Evolutionary conservation across 2,113 vertebrate species (phyloP).

Genomic region (Catharus minimus): DNA sequence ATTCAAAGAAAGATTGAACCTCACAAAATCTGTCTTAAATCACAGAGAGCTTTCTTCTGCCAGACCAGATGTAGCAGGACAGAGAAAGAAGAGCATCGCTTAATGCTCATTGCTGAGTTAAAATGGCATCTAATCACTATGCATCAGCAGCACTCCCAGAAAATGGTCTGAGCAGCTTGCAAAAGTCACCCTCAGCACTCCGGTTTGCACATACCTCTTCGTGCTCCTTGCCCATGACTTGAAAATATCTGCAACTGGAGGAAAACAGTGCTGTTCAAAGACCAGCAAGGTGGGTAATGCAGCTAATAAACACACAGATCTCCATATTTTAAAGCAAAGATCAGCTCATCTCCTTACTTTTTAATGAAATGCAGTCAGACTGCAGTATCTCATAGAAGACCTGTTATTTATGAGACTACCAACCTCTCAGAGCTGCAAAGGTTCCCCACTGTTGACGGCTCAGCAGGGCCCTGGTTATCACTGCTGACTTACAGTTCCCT

Average conservation of each 20-base stretch:
- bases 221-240: fast-evolving
- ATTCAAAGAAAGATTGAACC: not conserved
- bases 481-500: conserved; percentile 9
- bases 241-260: not conserved
- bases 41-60: not conserved
- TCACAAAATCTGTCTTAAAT: not conserved
- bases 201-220: not conserved
- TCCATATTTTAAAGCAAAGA: not conserved
- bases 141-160: not conserved
- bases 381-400: not conserved
- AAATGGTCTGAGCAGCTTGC: fast-evolving
- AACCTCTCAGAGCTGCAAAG: not conserved
- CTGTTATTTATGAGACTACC: not conserved
- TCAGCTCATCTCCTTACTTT: not conserved
- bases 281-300: not conserved
- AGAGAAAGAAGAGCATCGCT: not conserved
- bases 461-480: conserved; percentile 42
- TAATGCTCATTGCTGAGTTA: not conserved
- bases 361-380: not conserved
- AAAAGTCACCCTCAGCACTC: not conserved
- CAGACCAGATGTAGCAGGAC: not conserved
- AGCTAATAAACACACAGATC: not conserved
- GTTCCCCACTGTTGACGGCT: not conserved
- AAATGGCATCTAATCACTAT: not conserved
- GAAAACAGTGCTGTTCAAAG: not conserved